Base-by-base conservation (phyloP, 2,797 vertebrate species). In the Anguilla obscura region DNA sequence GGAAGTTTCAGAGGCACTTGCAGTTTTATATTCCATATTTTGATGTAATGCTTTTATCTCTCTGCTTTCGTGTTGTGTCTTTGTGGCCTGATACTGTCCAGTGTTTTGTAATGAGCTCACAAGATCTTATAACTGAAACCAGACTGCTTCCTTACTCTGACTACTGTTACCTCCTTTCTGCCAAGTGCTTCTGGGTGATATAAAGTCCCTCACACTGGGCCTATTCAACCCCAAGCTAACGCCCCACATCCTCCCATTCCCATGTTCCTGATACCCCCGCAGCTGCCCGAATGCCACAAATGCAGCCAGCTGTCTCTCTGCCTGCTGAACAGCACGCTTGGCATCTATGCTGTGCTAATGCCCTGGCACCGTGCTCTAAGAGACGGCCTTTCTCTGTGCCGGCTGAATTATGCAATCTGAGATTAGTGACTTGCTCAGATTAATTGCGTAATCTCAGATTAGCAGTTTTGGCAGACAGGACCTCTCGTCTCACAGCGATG, bases 391-490 rank as follows among this genome's bases (percentile, higher is more conserved):
- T 36, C 10, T 79, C 74, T 40, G 74, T 79, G 16, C 84, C 71
- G 12, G 7, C 56, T 83, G 84, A 83, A 87, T 89, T 88, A 89
- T 84, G 48, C 56, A 86, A 88, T 48, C 50, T 50, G 30, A 50
- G 89, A 89, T 84, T 80, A 86, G 69, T 21, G 85, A 18, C 16
- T n/a, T 36, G 60, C 56, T 83, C 48, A 87, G 33, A 87, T 71
- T 74, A 87, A 87, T 88, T 88, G 86, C 56, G 63, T 84, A 86
- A 86, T 71, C 50, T 52, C 50, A 74, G 89, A 89, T 88, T 84
- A 88, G 56, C 9, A 60, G 27, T 7, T 27, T 54, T 66, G 76
- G 58, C 52, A 87, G 48, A 89, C 71, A 69, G 86, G 86, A 79
- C 83, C 85, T 54, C 66, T 56, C 7, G 48, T 87, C 69, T 87